Conservation (phyloP, 2,797 vertebrate species). For the Peromyscus aztecus region DNA sequence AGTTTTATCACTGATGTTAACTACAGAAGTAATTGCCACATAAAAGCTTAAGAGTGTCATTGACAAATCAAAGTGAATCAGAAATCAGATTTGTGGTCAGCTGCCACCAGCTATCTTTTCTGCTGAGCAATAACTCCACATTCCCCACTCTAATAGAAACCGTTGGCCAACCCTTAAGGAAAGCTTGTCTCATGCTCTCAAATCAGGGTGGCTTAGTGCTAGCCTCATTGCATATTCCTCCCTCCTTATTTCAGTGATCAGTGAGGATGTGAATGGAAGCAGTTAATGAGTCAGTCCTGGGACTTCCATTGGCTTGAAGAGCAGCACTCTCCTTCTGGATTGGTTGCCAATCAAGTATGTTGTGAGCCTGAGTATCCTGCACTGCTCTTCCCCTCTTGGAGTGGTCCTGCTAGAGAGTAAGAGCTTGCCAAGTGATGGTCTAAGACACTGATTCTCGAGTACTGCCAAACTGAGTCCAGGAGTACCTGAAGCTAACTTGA, state of each 20-base stretch:
- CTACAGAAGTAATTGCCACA: neutral
- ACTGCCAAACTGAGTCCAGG: neutral
- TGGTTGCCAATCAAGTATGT: neutral
- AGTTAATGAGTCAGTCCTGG: neutral
- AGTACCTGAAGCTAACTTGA: neutral
- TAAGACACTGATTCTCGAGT: neutral
- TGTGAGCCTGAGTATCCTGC: neutral
- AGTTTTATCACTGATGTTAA: neutral
- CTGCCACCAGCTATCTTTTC: neutral
- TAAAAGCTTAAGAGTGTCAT: neutral
- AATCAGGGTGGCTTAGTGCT: neutral
- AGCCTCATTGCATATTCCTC: neutral
- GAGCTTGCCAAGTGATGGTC: neutral
- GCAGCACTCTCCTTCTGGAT: neutral
- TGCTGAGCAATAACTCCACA: neutral
- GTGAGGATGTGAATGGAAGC: neutral
- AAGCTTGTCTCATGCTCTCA: neutral
- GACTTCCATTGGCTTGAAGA: neutral
- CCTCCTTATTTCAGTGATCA: neutral
- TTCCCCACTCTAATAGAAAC: accelerated
- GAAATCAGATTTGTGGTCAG: neutral
- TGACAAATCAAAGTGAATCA: neutral
- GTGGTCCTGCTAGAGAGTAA: neutral
- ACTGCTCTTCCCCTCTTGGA: too few species aligned
- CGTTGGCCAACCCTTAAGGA: neutral